phyloP scores from a whole-genome alignment of 2,797 vertebrate genomes.

The Pipistrellus pipistrellus region DNA sequence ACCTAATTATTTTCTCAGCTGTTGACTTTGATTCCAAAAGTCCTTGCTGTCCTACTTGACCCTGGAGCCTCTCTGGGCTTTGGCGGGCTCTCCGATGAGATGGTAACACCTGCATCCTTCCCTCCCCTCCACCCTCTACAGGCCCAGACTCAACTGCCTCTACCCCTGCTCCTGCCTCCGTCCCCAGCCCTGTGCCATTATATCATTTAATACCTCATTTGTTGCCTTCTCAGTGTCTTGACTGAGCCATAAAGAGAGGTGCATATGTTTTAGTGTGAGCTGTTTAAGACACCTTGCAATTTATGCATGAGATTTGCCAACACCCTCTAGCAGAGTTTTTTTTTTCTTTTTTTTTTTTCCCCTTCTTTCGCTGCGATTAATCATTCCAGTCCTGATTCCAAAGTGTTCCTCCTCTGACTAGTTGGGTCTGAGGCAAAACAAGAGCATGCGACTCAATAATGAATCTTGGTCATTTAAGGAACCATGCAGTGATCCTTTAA shows the following conservation, averaged over 20 bases:
- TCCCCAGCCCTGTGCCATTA: background rate
- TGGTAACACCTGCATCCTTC: accelerated
- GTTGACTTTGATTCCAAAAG: background rate
- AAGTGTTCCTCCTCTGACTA: background rate
- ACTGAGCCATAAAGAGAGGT: background rate
- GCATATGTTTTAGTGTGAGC: background rate
- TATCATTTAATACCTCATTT: background rate
- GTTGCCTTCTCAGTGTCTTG: background rate
- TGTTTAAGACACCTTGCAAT: background rate
- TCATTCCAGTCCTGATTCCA: background rate
- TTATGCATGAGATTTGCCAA: background rate
- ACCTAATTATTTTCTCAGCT: background rate
- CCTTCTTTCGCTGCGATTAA: background rate
- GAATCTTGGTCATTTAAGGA: background rate
- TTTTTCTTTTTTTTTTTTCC: background rate
- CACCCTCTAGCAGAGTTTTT: background rate
- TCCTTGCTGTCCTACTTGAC: background rate
- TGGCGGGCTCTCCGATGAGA: background rate
- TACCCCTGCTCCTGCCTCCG: background rate
- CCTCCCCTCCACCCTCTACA: background rate
- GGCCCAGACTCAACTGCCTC: background rate
- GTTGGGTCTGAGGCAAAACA: background rate
- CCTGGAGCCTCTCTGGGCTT: background rate
- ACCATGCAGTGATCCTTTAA: background rate
- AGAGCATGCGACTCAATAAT: no score